Evolutionary conservation across 2,797 vertebrate species (phyloP), one percentile per base, ranked within the genome.

Genomic region (Bradypodion pumilum): DNA sequence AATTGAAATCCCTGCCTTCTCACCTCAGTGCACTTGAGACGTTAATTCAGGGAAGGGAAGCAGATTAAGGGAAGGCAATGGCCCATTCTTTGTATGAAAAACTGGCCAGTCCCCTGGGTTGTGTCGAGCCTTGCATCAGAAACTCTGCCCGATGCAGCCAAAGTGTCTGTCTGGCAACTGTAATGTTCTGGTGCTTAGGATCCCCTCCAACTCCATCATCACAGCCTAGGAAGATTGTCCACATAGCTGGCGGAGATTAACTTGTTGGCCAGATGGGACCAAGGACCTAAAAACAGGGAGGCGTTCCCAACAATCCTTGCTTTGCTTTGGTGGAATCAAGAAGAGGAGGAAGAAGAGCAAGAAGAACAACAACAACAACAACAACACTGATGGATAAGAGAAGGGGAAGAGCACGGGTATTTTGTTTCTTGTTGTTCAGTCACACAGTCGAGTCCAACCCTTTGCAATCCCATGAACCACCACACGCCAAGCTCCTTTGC

Each of bases 271-370:
- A 35, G n/a, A 37, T 7, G 15, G 23, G 27, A 27, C 74, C 35
- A 19, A 60, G 35, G 32, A 25, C 7, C 29, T 32, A 13, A 42
- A 78, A 63, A 42, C 77, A 32, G 9, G 15, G 12, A 52, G 46
- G 32, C 32, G 32, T 69, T 15, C 5, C 32, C 65, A 59, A 29
- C 23, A 44, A 69, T 13, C 23, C 44, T n/a, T n/a, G n/a, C n/a
- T n/a, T n/a, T 42, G 13, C 21, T 46, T 15, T 37, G 52, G 21
- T 19, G 21, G 56, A 42, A 56, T 6, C 23, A 42, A 75, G 42
- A 3, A 59, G 32, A 19, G 16, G 13, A 0, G n/a, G n/a, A n/a
- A 21, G n/a, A n/a, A n/a, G 13, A 0, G n/a, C n/a, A n/a, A 21
- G n/a, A n/a, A n/a, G n/a, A n/a, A 25, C 46, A 12, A 21, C 21